A percentile compares a stretch with the other conserved stretches of the same genome.
Evolutionary conservation across 2,888 invertebrate species (phyloP).

Genomic region (Crossocerus cetratus): DNA sequence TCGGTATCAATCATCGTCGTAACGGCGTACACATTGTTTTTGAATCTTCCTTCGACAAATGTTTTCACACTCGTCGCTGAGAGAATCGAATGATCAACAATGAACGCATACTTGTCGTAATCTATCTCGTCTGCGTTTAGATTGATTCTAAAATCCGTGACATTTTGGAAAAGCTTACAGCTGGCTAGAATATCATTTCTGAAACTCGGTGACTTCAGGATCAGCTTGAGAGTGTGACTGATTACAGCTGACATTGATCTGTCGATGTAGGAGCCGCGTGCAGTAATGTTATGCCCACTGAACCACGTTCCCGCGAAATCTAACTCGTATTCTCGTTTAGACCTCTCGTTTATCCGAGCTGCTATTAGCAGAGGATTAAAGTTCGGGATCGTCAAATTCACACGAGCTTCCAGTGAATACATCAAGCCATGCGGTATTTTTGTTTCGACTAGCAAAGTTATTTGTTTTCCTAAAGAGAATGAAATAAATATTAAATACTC

Average conservation of each 20-base stretch:
- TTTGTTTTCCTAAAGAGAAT: slow-evolving; percentile 77
- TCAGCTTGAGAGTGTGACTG: slow-evolving; percentile 84
- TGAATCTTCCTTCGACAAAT: slow-evolving; percentile 83
- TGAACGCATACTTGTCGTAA: slow-evolving; percentile 83
- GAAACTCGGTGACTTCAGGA: slow-evolving; percentile 86
- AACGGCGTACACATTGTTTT: slow-evolving; percentile 84
- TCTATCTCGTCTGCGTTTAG: slow-evolving; percentile 83
- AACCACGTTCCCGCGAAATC: slow-evolving; percentile 88
- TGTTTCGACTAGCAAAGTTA: slow-evolving; percentile 79
- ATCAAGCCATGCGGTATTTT: slow-evolving; percentile 83
- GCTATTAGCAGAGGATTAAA: slow-evolving; percentile 84
- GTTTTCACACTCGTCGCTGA: slow-evolving; percentile 82
- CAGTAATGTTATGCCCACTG: slow-evolving; percentile 85
- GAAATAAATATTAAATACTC: neutral
- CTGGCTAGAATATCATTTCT: slow-evolving; percentile 82
- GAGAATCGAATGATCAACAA: slow-evolving; percentile 81
- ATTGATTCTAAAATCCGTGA: slow-evolving; percentile 83
- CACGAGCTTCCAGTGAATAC: slow-evolving; percentile 83
- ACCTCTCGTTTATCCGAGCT: slow-evolving; percentile 84
- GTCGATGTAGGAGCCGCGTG: slow-evolving; percentile 87
- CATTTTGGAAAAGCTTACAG: slow-evolving; percentile 83
- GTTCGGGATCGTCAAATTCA: slow-evolving; percentile 87
- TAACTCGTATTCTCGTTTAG: slow-evolving; percentile 83
- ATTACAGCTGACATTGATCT: slow-evolving; percentile 82
- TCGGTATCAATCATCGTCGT: slow-evolving; percentile 82